Evolutionary conservation across 2,888 invertebrate species (phyloP).

Genomic region (Agriopis leucophaearia): DNA sequence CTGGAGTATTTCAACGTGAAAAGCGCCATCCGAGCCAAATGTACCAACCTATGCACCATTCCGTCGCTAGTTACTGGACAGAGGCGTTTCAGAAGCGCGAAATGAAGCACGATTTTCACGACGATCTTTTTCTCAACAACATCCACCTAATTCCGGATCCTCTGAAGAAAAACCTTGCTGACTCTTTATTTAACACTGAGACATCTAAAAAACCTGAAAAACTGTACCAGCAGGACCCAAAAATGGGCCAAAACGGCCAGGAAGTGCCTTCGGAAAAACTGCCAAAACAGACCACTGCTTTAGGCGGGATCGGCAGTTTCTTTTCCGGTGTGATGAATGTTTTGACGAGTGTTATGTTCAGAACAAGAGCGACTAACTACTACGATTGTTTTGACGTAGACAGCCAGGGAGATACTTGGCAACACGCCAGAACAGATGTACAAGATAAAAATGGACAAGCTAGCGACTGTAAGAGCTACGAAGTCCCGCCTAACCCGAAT

Average conservation of each 20-base stretch:
- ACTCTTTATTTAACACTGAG: constrained; percentile 63
- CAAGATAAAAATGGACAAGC: constrained; percentile 66
- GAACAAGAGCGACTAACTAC: constrained; percentile 55
- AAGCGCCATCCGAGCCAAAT: constrained; percentile 58
- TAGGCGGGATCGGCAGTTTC: constrained; percentile 69
- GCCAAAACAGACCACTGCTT: constrained; percentile 46
- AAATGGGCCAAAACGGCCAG: constrained; percentile 29
- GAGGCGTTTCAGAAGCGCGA: constrained; percentile 61
- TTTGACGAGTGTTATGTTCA: constrained; percentile 69
- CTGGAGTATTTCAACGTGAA: constrained; percentile 64
- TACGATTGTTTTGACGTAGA: constrained; percentile 63
- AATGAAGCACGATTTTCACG: constrained; percentile 63
- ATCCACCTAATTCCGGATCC: constrained; percentile 72
- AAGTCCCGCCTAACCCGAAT: constrained; percentile 52
- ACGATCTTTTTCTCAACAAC: constrained; percentile 66
- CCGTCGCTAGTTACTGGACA: constrained; percentile 68
- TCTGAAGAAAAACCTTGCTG: constrained; percentile 76
- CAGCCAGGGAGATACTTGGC: constrained; percentile 65
- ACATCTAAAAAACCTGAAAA: constrained; percentile 35
- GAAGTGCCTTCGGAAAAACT: constrained; percentile 40
- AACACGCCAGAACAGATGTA: constrained; percentile 67
- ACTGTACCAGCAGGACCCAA: constrained; percentile 36
- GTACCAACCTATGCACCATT: constrained; percentile 62
- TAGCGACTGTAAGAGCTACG: constrained; percentile 50
- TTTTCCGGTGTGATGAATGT: constrained; percentile 72